Evolutionary conservation across 1,140 invertebrate genomes (phyloP), one percentile per base, ranked within the genome.

Genomic region (Euwallacea fornicatus): DNA sequence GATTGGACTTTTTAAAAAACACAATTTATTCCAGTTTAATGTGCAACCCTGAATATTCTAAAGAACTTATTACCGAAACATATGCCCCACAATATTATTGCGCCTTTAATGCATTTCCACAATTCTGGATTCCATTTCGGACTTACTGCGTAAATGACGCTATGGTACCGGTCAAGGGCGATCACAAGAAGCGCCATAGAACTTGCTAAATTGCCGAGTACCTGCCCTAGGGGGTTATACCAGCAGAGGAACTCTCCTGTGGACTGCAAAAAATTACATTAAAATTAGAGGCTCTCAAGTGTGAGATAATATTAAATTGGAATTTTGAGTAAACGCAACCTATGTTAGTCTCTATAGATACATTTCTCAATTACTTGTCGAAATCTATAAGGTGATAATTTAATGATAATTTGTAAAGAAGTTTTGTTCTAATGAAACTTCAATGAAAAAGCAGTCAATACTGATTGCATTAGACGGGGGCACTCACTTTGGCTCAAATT

Each of bases 91-190:
- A 84, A 77, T 11, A 73, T 41, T 3, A 75, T 42, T 46, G 81
- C 76, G 9, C 64, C 69, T 46, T 76, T 33, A 7, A 83, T 10
- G 46, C 76, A 75, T 42, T 78, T 77, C 42, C 69, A 43, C 66
- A 75, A 11, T 60, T 66, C 76, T 0, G 84, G 84, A 71, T 84
- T 80, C 83, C 83, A 85, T 58, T 75, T 74, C 11, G 77, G 80
- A 47, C 76, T 74, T 8, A 81, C 75, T 2, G 79, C 77, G 15
- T 82, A 74, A 50, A 82, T 80, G 0, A 85, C 78, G 42, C 80
- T 83, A 75, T 80, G 73, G 56, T 85, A 87, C 42, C 85, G 80
- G 74, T 87, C 85, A 43, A 87, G 55, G 0, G 86, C 84, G 21
- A 87, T 83, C n/a, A 81, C 81, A 15, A 85, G 80, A 11, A 87